Evolutionary conservation across 23 tunicate species (phyloP), one percentile per base, ranked within the genome.

Genomic region (Ciona savignyi): DNA sequence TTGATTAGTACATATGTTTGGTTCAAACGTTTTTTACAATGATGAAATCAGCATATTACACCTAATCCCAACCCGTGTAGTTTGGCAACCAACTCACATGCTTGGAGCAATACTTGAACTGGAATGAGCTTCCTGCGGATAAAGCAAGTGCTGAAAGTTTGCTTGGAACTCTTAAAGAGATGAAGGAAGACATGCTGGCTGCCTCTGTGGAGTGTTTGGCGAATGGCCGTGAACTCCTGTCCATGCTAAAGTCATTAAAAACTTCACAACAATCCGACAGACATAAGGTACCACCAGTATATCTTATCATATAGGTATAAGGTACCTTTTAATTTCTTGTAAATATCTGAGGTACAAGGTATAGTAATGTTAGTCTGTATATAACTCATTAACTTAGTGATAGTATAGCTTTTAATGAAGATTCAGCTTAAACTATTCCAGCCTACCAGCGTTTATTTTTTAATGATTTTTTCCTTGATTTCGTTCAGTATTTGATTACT

Each of bases 251-350:
- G 33, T 67, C 78, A 20, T 70, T 74, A 32, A 80, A 81, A 49
- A 6, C 56, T 9, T 30, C 70, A 29, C 31, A 78, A 1, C 81
- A 87, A 29, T 62, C 86, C 4, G 95, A 87, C 23, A 72, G 83
- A 27, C 86, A 87, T 30, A 87, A 87, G 78, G 95, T 87, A 65
- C n/a, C n/a, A n/a, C n/a, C n/a, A n/a, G n/a, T n/a, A n/a, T n/a
- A n/a, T n/a, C n/a, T n/a, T n/a, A n/a, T n/a, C n/a, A n/a, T n/a
- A n/a, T n/a, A n/a, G n/a, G n/a, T n/a, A n/a, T n/a, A n/a, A n/a
- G n/a, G n/a, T n/a, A n/a, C n/a, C n/a, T n/a, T n/a, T n/a, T n/a
- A n/a, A n/a, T 49, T 49, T 49, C 15, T 20, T 49, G 61, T 49
- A 49, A 49, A 49, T 49, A n/a, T n/a, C n/a, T n/a, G n/a, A n/a